Evolutionary conservation across 2,797 vertebrate species (phyloP).

Genomic region (Sebastes ruberrimus): DNA sequence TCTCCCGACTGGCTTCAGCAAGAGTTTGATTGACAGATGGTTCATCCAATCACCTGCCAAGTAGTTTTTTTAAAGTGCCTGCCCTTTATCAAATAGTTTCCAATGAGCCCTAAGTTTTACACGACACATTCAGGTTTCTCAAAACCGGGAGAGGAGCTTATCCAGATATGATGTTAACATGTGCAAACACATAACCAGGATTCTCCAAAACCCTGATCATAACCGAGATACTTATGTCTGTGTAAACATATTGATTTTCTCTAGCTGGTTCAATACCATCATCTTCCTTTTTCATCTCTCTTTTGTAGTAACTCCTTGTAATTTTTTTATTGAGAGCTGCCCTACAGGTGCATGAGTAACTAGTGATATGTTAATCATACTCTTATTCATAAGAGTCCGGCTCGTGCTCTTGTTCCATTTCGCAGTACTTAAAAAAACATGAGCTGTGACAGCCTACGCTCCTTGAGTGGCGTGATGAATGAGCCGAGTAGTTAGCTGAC

Average conservation of each 20-base stretch:
- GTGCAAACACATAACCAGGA: neutral
- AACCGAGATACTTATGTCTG: neutral
- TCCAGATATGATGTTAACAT: neutral
- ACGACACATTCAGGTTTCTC: neutral
- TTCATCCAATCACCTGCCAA: too few relatives aligned
- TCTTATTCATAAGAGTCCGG: slow-evolving; percentile 24
- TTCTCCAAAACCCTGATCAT: neutral
- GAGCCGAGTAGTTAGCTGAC: slow-evolving; percentile 38
- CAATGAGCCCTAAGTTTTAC: too few relatives aligned
- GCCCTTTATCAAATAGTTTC: too few relatives aligned
- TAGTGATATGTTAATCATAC: slow-evolving; percentile 18
- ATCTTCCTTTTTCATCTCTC: neutral
- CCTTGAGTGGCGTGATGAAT: slow-evolving; percentile 51
- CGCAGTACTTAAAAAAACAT: slow-evolving; percentile 55
- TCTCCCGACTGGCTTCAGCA: too few relatives aligned
- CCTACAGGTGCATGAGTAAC: slow-evolving; percentile 6
- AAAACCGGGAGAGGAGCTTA: neutral
- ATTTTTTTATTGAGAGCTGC: neutral
- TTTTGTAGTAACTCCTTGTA: neutral
- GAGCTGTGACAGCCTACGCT: slow-evolving; percentile 38
- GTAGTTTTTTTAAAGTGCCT: too few relatives aligned
- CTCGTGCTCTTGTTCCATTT: slow-evolving; percentile 40
- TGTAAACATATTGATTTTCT: too few relatives aligned
- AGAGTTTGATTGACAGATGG: too few relatives aligned
- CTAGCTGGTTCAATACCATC: neutral